Evolutionary conservation across 35 echinoderm and acorn worm species (phyloP).

Genomic region (Lytechinus variegatus): DNA sequence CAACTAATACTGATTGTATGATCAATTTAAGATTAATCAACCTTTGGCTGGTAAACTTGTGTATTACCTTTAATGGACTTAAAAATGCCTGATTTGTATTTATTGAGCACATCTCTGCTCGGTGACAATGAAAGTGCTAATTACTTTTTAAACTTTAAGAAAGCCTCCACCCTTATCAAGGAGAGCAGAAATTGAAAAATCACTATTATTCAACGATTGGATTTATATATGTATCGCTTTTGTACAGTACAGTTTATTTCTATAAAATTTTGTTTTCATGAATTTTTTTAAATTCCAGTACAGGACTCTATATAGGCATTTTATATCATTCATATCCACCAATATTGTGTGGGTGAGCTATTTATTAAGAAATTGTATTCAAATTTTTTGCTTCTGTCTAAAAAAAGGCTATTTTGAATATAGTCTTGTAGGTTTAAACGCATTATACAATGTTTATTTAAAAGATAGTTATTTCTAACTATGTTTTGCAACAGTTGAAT

Average conservation of each 20-base stretch:
- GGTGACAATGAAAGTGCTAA: background rate
- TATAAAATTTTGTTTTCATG: background rate
- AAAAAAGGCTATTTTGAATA: background rate
- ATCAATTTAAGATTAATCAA: no score
- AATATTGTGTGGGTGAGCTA: background rate
- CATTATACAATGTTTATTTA: slow-evolving; percentile 15
- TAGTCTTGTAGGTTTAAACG: background rate
- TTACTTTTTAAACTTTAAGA: background rate
- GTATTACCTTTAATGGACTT: background rate
- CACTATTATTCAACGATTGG: background rate
- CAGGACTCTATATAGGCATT: slow-evolving; percentile 11
- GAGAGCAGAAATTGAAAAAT: background rate
- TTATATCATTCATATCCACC: background rate
- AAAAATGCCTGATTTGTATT: background rate
- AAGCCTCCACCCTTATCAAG: background rate
- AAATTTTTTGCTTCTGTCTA: background rate
- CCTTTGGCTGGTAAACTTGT: no score
- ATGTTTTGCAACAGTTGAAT: background rate
- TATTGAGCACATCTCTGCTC: background rate
- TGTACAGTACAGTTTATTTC: background rate
- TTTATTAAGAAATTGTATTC: slow-evolving; percentile 43
- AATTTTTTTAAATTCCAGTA: background rate
- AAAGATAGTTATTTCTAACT: background rate
- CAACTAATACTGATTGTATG: no score
- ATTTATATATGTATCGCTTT: background rate